phyloP scores from a whole-genome alignment of 2,113 vertebrate genomes.

The Pelecanus crispus region DNA sequence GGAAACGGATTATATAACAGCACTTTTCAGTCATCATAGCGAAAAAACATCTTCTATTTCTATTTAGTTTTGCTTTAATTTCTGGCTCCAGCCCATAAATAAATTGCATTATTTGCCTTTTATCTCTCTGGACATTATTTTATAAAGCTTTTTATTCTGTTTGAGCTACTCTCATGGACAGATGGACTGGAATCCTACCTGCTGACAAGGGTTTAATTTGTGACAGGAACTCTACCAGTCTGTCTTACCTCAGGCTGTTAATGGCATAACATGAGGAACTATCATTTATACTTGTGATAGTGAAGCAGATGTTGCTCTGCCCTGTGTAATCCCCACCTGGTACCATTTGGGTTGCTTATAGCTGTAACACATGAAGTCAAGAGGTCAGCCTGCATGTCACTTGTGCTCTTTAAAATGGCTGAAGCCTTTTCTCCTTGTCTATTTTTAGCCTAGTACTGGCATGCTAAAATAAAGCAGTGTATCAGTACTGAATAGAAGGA shows the following conservation, averaged over 20 bases:
- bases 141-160: constrained; percentile 15
- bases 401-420: background rate
- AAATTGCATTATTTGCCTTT: constrained; percentile 48
- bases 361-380: background rate
- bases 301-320: constrained; percentile 55
- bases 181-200: constrained; percentile 53
- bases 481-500: background rate
- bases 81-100: constrained; percentile 6
- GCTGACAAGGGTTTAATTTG: constrained; percentile 40
- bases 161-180: constrained; percentile 21
- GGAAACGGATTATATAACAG: constrained; percentile 34
- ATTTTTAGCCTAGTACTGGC: background rate
- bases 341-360: background rate
- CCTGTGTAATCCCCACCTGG: constrained; percentile 56
- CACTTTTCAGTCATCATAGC: constrained; percentile 35
- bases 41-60: background rate
- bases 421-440: background rate
- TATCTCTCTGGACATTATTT: constrained; percentile 3
- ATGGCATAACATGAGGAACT: constrained; percentile 17
- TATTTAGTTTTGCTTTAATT: constrained; percentile 29
- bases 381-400: constrained; percentile 12
- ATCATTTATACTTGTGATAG: constrained; percentile 40
- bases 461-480: background rate
- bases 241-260: constrained; percentile 57
- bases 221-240: constrained; percentile 20